phyloP scores from a whole-genome alignment of 2,113 vertebrate species.

The Hiodon alosoides region DNA sequence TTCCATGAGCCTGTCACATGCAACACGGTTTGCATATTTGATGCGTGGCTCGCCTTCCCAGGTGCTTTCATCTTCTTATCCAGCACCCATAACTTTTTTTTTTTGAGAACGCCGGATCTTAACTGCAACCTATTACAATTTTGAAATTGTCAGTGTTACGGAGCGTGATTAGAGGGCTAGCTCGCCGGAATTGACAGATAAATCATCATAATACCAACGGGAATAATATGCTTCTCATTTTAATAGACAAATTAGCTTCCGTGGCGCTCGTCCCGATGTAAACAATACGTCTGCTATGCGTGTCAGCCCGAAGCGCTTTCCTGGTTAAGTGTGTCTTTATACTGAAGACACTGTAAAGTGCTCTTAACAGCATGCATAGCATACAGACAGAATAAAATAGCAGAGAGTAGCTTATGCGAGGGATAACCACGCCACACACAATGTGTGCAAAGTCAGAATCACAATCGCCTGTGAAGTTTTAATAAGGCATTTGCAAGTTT shows the following conservation, averaged over 20 bases:
- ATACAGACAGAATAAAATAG: not conserved
- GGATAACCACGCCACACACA: too few relatives aligned
- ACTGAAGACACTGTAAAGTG: not conserved
- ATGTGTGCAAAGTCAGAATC: too few relatives aligned
- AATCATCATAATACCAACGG: not conserved
- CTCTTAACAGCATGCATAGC: not conserved
- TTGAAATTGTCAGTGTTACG: conserved; percentile 17
- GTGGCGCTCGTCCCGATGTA: not conserved
- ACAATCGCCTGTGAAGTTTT: too few relatives aligned
- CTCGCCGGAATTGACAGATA: conserved; percentile 13
- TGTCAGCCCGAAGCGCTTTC: not conserved
- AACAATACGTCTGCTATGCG: conserved; percentile 5
- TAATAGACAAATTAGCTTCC: conserved; percentile 12
- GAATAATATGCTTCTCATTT: conserved; percentile 6
- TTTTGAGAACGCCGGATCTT: not conserved
- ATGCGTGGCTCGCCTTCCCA: not conserved
- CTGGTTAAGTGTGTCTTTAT: conserved; percentile 8
- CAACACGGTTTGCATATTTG: not conserved
- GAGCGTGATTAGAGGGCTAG: conserved; percentile 4
- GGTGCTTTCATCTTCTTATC: too few relatives aligned
- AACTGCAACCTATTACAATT: conserved; percentile 11
- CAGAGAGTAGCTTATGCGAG: not conserved
- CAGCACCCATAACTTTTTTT: not conserved
- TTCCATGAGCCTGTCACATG: too few relatives aligned
- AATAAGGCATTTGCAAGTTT: too few relatives aligned